Percentiles rank a stretch among this genome's conserved stretches.
phyloP scores from a whole-genome alignment of 2,888 invertebrate genomes.

The Phaonia tiefii region DNA sequence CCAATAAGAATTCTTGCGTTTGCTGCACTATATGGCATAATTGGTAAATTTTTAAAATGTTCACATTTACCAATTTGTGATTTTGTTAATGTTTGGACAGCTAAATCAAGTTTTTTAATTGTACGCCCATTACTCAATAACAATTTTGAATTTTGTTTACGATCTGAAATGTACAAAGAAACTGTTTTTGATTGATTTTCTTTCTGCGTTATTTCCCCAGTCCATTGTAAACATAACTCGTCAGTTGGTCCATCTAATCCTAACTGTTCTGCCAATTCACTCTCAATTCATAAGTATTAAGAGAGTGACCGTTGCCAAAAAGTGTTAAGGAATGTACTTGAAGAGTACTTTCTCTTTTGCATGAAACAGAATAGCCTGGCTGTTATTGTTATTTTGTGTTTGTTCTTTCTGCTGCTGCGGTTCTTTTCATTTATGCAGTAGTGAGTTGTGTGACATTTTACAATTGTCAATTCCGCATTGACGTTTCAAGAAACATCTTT shows the following conservation, averaged over 20 bases:
- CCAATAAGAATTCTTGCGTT: constrained; percentile 41
- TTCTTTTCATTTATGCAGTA: background rate
- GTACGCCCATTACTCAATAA: constrained; percentile 58
- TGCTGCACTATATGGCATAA: constrained; percentile 21
- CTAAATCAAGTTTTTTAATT: constrained; percentile 49
- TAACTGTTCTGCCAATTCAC: constrained; percentile 16
- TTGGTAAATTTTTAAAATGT: constrained; percentile 34
- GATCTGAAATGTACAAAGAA: constrained; percentile 21
- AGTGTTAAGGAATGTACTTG: constrained; percentile 44
- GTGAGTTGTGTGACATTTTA: constrained; percentile 2
- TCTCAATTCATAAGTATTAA: constrained; percentile 45
- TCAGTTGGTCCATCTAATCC: constrained; percentile 23
- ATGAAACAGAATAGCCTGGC: constrained; percentile 15
- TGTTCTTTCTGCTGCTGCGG: background rate
- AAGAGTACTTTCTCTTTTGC: constrained; percentile 41
- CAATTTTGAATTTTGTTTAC: constrained; percentile 35
- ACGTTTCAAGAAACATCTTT: constrained; percentile 22
- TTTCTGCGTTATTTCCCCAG: constrained; percentile 47
- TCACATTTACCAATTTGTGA: constrained; percentile 17
- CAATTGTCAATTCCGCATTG: constrained; percentile 34
- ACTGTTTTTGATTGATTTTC: constrained; percentile 46
- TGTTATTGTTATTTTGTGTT: background rate
- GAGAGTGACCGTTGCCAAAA: constrained; percentile 20
- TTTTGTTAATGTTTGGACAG: constrained; percentile 38
- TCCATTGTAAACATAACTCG: constrained; percentile 39